Evolutionary conservation across 2,888 invertebrate species (phyloP).

Genomic region (Synanthedon vespiformis): DNA sequence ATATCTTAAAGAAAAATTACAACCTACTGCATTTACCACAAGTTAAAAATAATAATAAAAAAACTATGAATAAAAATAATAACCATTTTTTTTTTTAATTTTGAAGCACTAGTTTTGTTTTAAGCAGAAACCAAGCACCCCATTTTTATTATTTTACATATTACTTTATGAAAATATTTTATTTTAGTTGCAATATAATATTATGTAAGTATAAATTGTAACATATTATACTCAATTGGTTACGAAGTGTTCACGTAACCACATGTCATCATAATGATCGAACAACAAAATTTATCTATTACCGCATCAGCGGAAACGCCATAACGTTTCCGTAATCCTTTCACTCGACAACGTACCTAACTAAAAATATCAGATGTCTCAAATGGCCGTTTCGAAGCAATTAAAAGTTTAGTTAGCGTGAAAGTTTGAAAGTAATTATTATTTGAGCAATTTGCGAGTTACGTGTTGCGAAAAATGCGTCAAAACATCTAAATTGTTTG

Average conservation of each 20-base stretch:
- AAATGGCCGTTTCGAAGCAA: constrained; percentile 6
- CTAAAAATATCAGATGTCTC: background rate
- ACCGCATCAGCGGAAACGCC: constrained; percentile 24
- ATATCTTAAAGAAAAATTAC: too few species aligned
- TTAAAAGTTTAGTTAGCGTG: constrained; percentile 13
- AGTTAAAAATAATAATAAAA: too few species aligned
- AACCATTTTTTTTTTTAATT: too few species aligned
- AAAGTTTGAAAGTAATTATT: constrained; percentile 19
- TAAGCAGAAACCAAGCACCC: too few species aligned
- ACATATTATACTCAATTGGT: background rate
- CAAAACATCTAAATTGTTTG: background rate
- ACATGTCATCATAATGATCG: constrained; percentile 33
- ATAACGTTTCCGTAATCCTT: constrained; percentile 13
- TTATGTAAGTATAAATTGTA: too few species aligned
- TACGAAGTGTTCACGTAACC: background rate
- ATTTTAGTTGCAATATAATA: too few species aligned
- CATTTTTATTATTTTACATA: too few species aligned
- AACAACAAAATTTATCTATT: constrained; percentile 17
- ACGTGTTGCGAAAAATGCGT: constrained; percentile 9
- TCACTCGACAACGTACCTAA: constrained; percentile 4
- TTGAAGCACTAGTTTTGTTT: too few species aligned
- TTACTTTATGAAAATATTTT: too few species aligned
- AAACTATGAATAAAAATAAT: too few species aligned
- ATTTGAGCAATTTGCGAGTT: constrained; percentile 10
- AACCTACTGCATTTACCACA: too few species aligned